A percentile compares a stretch with the other conserved stretches of the same genome.
These are phyloP conservation scores for Anarsia innoxiella DNA, from an alignment of 2,888 invertebrate species.

Conservation along the genomic window DNA sequence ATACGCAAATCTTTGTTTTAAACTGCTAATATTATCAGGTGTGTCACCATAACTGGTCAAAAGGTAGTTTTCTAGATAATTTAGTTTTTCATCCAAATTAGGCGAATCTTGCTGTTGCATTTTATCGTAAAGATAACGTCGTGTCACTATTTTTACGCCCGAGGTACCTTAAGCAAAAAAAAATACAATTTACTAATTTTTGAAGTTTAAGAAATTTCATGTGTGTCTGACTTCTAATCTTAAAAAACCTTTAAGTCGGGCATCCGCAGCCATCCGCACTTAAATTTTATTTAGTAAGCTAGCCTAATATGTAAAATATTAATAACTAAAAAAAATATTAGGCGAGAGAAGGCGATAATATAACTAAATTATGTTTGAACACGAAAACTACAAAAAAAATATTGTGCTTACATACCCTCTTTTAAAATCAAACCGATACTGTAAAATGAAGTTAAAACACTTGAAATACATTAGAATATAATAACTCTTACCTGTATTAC, in stretches of 20 bases:
- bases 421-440: not conserved
- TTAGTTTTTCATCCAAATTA: conserved; percentile 1
- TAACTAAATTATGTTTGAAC: not conserved
- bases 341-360: not conserved
- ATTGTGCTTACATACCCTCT: not conserved
- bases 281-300: not conserved
- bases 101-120: not conserved
- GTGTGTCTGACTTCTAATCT: not conserved
- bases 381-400: not conserved
- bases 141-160: conserved; percentile 5
- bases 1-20: conserved; percentile 4
- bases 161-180: conserved; percentile 3
- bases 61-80: not conserved
- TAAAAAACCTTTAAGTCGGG: not conserved
- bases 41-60: not conserved
- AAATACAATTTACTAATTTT: not conserved
- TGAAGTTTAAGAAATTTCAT: not conserved
- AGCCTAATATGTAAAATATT: not conserved
- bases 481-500: not conserved
- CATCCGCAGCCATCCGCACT: not conserved
- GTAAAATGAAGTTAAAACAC: not conserved
- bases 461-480: not conserved
- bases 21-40: not conserved
- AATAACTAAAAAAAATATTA: not conserved
- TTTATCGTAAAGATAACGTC: conserved; percentile 4